phyloP scores from a whole-genome alignment of 1,140 invertebrate species.

The Solenopsis fugax region DNA sequence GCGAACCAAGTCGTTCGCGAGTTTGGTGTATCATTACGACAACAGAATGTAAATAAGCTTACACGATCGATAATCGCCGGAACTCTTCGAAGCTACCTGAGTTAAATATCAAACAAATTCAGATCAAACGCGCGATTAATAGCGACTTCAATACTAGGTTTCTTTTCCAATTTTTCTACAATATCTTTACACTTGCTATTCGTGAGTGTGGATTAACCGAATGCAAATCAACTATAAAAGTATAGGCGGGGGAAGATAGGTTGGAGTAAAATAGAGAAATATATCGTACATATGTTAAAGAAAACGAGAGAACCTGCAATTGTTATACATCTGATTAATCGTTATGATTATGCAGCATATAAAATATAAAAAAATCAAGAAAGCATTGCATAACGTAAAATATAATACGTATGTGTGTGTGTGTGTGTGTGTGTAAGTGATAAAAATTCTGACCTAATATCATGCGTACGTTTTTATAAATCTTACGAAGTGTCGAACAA shows the following conservation, averaged over 20 bases:
- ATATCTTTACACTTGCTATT: conserved; percentile 8
- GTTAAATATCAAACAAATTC: conserved; percentile 47
- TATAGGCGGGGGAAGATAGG: not conserved
- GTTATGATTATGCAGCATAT: not conserved
- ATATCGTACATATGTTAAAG: not conserved
- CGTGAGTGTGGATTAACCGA: conserved; percentile 9
- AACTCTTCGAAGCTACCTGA: conserved; percentile 31
- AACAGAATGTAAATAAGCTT: conserved; percentile 40
- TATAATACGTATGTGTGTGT: not conserved
- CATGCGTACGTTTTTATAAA: not conserved
- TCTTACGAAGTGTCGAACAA: not conserved
- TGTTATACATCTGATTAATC: conserved; percentile 3
- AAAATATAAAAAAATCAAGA: not conserved
- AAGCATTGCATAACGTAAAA: not conserved
- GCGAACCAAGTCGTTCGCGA: conserved; percentile 11
- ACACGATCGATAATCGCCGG: conserved; percentile 11
- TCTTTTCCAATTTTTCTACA: conserved; percentile 39
- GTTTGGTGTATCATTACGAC: conserved; percentile 3
- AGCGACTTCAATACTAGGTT: conserved; percentile 9
- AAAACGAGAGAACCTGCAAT: not conserved
- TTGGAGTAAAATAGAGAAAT: not conserved
- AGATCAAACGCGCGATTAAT: conserved; percentile 15
- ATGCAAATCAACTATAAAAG: not conserved
- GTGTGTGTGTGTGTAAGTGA: not conserved
- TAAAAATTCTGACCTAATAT: conserved; percentile 36